Base-by-base conservation (phyloP, 2,888 invertebrate genomes). In the Bimastos eiseni region DNA sequence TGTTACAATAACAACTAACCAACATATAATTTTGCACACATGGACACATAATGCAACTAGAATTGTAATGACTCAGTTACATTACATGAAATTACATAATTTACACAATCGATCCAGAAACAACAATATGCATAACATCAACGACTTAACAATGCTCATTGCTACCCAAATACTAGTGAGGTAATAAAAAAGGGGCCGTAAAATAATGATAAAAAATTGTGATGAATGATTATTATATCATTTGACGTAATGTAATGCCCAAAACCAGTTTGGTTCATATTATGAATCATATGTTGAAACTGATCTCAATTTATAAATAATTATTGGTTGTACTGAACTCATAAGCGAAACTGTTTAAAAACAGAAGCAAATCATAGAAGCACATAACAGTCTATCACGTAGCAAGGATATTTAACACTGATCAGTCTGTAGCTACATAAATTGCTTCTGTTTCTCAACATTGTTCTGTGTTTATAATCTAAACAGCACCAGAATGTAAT, bases 261-360 rank as follows among this genome's bases (percentile, higher is more conserved):
- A 70, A 70, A 70, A 70, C n/a, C n/a, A 70, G n/a, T 70, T 70
- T 70, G 70, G 70, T n/a, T 70, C n/a, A 70, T 70, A 70, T 70
- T 70, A n/a, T 70, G n/a, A 70, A 70, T 70, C 30, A 11, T 49
- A 49, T 1, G 24, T 49, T 49, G 70, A 70, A n/a, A 70, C n/a
- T 49, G 19, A 44, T 44, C 38, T 38, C 38, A 38, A 8, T 8
- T 38, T 38, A 44, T 44, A 17, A 44, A 11, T 17, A 41, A 41
- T 41, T 15, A 41, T 41, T 41, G 44, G 44, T 55, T 70, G 30
- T 70, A 8, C 11, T 70, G 70, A 70, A n/a, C 11, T 70, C 8
- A 70, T 70, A 70, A 11, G 8, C n/a, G 17, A 11, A n/a, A 4
- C 70, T n/a, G 70, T n/a, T 49, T 70, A 70, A 70, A 49, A 70